Conservation (phyloP, 2,113 vertebrate species). For the Catagonus wagneri region DNA sequence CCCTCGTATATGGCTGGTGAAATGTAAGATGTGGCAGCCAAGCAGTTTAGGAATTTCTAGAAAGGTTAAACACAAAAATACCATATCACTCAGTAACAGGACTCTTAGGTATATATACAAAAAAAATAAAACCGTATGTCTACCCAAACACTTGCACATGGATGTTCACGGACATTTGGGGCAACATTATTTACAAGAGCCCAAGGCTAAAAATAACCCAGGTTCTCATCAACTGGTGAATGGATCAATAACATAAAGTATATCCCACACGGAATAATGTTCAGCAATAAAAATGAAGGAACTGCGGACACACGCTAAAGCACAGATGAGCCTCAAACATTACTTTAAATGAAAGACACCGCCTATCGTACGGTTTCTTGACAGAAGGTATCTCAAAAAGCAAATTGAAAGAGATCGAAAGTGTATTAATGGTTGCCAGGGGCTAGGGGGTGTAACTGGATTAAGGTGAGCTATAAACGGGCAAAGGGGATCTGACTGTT, state of each 20-base stretch:
- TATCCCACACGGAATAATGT: background rate
- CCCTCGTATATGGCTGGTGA: background rate
- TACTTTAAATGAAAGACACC: background rate
- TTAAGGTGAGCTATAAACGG: background rate
- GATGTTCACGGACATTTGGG: background rate
- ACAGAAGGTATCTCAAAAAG: background rate
- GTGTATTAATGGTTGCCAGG: background rate
- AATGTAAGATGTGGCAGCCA: background rate
- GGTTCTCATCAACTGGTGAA: background rate
- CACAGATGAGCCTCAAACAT: background rate
- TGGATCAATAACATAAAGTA: rapidly evolving
- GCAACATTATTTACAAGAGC: background rate
- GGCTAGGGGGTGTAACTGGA: background rate
- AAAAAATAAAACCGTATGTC: background rate
- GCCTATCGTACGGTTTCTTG: background rate
- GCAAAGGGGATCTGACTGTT: background rate
- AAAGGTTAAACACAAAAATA: background rate
- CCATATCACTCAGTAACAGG: background rate
- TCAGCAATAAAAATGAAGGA: background rate
- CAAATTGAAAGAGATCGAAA: background rate
- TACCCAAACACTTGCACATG: background rate
- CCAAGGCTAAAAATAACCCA: background rate
- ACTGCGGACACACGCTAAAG: background rate
- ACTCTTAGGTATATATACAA: background rate
- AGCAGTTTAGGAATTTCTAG: background rate